Percentiles rank a stretch among this genome's conserved stretches.
Conservation (phyloP, 2,113 vertebrate genomes). For the Brevimyrus niger region DNA sequence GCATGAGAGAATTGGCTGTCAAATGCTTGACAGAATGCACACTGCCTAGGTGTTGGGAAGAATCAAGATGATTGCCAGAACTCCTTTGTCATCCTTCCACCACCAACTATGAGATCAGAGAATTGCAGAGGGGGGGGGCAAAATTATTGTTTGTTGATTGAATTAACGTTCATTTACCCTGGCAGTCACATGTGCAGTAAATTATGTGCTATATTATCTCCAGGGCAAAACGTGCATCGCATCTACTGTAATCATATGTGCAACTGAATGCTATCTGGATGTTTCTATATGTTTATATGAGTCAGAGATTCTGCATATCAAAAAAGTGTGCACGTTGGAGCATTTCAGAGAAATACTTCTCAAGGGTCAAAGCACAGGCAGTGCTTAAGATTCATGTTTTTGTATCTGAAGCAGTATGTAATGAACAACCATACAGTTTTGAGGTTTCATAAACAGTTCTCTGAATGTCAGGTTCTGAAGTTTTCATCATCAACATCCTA, state of each 20-base stretch:
- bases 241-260: constrained; percentile 25
- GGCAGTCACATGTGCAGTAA: constrained; percentile 55
- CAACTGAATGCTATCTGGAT: constrained; percentile 27
- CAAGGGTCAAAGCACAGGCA: background rate
- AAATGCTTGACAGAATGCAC: background rate
- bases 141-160: constrained; percentile 50
- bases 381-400: background rate
- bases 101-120: background rate
- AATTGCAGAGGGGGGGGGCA: background rate
- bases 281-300: background rate
- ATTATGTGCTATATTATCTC: constrained; percentile 50
- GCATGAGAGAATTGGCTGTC: background rate
- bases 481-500: background rate
- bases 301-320: background rate
- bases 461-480: background rate
- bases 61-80: constrained; percentile 44
- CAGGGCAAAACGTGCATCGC: constrained; percentile 24
- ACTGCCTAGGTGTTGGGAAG: background rate
- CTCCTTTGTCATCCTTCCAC: constrained; percentile 19
- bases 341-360: background rate
- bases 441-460: background rate
- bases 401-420: background rate
- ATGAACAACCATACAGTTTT: background rate
- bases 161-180: constrained; percentile 61
- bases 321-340: background rate